phyloP scores from a whole-genome alignment of 2,888 invertebrate species.

The Scaptodrosophila latifasciaeformis region DNA sequence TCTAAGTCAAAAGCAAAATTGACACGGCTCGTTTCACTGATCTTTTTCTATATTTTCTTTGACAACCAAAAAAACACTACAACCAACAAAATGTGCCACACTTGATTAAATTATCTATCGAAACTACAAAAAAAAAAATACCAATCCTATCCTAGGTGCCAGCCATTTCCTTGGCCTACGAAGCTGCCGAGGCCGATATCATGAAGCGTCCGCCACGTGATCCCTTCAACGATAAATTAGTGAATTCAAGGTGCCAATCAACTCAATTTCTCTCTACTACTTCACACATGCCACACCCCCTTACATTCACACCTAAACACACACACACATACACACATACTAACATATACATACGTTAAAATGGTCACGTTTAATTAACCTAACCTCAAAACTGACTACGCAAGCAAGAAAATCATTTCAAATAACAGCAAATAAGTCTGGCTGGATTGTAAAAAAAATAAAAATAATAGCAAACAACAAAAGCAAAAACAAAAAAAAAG shows the following conservation, averaged over 20 bases:
- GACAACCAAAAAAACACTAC: background rate
- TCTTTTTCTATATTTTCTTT: background rate
- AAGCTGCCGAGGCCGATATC: constrained; percentile 90
- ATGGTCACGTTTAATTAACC: constrained; percentile 14
- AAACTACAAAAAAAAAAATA: constrained; percentile 34
- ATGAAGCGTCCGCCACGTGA: constrained; percentile 91
- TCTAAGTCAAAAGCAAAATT: constrained; percentile 26
- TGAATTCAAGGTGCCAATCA: constrained; percentile 79
- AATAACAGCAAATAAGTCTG: constrained; percentile 41
- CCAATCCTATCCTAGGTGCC: constrained; percentile 77
- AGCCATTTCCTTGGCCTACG: constrained; percentile 91
- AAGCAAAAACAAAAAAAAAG: constrained; percentile 25
- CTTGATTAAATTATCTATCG: constrained; percentile 58
- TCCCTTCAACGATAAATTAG: constrained; percentile 89
- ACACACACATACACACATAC: constrained; percentile 16
- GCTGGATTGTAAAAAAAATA: constrained; percentile 65
- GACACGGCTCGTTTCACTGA: constrained; percentile 1
- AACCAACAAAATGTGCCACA: background rate
- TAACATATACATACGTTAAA: constrained; percentile 8
- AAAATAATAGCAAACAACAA: constrained; percentile 23
- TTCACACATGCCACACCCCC: constrained; percentile 19
- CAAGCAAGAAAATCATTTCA: constrained; percentile 28
- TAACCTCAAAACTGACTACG: constrained; percentile 19
- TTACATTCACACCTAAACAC: constrained; percentile 17
- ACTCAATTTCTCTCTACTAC: constrained; percentile 46